These are phyloP conservation scores for Eupithecia centaureata DNA, from an alignment of 2,888 invertebrate species.

Conservation along the genomic window DNA sequence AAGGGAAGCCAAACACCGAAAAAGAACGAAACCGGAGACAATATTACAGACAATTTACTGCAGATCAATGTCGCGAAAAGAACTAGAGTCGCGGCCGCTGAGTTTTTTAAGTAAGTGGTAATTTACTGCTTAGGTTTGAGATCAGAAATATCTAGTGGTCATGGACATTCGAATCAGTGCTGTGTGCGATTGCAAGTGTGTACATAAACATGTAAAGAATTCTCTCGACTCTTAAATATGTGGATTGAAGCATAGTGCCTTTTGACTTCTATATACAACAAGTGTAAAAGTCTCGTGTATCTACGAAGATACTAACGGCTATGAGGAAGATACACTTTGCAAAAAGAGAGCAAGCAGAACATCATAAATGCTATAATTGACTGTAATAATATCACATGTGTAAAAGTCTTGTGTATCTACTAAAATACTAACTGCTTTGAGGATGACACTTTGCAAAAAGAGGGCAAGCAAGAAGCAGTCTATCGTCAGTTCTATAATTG, in stretches of 20 bases:
- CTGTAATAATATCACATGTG: too few species aligned
- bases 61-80: constrained; percentile 90
- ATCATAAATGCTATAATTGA: too few species aligned
- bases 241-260: background rate
- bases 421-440: too few species aligned
- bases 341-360: too few species aligned
- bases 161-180: background rate
- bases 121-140: too few species aligned
- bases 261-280: background rate
- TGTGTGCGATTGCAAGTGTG: background rate
- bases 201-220: background rate
- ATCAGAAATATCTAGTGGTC: background rate
- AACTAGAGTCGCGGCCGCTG: constrained; percentile 89
- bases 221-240: background rate
- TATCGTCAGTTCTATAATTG: too few species aligned
- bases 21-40: constrained; percentile 58
- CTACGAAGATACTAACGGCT: too few species aligned
- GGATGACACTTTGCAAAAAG: too few species aligned
- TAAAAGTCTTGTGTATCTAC: too few species aligned
- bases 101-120: constrained; percentile 86
- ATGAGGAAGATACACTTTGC: too few species aligned
- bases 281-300: background rate
- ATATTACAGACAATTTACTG: constrained; percentile 93
- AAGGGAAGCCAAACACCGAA: constrained; percentile 32
- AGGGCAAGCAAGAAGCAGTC: too few species aligned